phyloP scores from a whole-genome alignment of 2,113 vertebrate species.

The Alexandromys fortis region DNA sequence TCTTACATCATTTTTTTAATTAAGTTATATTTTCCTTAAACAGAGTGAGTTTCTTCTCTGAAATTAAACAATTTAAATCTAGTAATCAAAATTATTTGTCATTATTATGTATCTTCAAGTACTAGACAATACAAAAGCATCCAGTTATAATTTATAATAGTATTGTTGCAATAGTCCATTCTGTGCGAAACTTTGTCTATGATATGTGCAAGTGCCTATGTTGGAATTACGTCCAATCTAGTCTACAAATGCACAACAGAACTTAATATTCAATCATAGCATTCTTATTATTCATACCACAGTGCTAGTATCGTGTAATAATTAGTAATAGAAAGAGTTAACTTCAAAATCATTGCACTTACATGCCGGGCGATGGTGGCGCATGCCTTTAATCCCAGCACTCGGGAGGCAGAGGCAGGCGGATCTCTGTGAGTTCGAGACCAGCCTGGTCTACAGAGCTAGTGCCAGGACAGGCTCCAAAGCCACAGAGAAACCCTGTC shows the following conservation, averaged over 20 bases:
- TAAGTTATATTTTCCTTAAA: background rate
- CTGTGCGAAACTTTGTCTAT: background rate
- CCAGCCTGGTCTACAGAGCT: too few species aligned
- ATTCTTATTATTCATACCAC: background rate
- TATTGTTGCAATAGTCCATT: background rate
- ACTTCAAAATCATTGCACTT: too few species aligned
- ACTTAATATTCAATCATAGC: background rate
- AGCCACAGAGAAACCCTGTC: too few species aligned
- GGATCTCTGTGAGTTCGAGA: too few species aligned
- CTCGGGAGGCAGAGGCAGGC: too few species aligned
- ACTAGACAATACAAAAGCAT: background rate
- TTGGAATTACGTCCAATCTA: background rate
- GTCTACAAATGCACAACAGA: background rate
- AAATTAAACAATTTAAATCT: conserved; percentile 4
- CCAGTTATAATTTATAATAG: background rate
- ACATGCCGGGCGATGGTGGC: too few species aligned
- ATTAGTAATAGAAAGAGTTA: background rate
- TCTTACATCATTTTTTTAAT: background rate
- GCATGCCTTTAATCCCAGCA: too few species aligned
- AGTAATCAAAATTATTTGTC: background rate
- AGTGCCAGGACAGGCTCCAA: too few species aligned
- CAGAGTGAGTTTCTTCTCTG: background rate
- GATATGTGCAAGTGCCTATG: background rate
- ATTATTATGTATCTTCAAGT: background rate
- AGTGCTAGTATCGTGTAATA: background rate